Conservation (phyloP, 64 coral and sea anemone genomes). For the Stylophora pistillata region DNA sequence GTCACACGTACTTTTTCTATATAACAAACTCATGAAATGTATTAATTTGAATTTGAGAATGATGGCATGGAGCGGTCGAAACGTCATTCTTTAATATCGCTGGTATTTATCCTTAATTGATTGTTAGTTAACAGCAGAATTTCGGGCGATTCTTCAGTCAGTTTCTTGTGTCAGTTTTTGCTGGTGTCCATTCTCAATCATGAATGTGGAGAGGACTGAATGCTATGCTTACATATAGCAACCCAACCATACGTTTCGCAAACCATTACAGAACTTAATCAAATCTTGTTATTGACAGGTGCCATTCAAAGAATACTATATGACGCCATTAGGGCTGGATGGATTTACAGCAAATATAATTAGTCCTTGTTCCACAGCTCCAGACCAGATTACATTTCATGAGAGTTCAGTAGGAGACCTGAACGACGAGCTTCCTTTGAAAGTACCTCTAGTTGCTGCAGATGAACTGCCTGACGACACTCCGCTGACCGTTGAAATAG, state of each 20-base stretch:
- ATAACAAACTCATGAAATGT: no score
- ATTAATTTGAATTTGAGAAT: no score
- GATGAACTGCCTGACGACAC: background rate
- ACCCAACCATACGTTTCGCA: background rate
- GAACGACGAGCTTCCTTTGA: background rate
- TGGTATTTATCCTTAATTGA: no score
- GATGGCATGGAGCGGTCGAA: no score
- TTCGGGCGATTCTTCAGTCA: no score
- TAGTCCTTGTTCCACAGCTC: background rate
- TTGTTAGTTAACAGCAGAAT: no score
- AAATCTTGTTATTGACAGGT: background rate
- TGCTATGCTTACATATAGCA: background rate
- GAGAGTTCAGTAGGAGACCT: background rate
- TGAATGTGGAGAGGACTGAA: no score
- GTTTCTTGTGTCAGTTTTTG: no score
- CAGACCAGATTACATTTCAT: background rate
- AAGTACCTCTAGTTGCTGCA: background rate
- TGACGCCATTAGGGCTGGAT: background rate
- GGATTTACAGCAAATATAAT: background rate
- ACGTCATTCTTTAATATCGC: no score
- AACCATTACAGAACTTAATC: no score
- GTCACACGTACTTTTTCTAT: no score
- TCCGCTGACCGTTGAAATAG: conserved; percentile 18
- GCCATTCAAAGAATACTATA: background rate
- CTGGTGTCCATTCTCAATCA: no score